These are phyloP conservation scores for Colletes collaris DNA, from an alignment of 2,888 invertebrate species.

Conservation along the genomic window DNA sequence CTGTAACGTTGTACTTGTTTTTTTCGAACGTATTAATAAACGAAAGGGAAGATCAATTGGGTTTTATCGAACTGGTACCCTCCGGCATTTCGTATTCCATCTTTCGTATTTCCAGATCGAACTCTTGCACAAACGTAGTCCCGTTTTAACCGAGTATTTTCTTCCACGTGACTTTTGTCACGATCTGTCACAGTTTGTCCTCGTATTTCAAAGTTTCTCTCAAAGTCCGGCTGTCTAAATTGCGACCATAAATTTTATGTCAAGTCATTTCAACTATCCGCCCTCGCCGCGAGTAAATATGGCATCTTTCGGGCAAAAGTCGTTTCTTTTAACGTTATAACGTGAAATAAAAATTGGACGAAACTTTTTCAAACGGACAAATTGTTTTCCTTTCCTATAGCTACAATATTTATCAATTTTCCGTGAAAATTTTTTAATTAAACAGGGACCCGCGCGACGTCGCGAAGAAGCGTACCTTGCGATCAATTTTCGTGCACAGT, in stretches of 20 bases:
- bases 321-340: not conserved
- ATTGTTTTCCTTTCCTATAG: too few species aligned
- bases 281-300: slow-evolving; percentile 6
- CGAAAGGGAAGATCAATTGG: too few species aligned
- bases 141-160: not conserved
- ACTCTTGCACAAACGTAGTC: not conserved
- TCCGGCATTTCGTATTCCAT: not conserved
- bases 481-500: too few species aligned
- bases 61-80: not conserved
- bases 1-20: too few species aligned
- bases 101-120: not conserved
- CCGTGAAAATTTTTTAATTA: too few species aligned
- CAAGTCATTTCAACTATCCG: slow-evolving; percentile 42
- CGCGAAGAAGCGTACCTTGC: too few species aligned
- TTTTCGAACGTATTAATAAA: too few species aligned
- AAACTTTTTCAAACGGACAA: not conserved
- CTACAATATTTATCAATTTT: too few species aligned
- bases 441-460: too few species aligned
- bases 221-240: slow-evolving; percentile 88
- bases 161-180: slow-evolving; percentile 86
- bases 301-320: not conserved
- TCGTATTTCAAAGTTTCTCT: slow-evolving; percentile 88
- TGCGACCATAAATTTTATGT: slow-evolving; percentile 84
- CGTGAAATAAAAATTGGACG: not conserved
- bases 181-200: slow-evolving; percentile 7